These are phyloP conservation scores for Phthorimaea operculella DNA, from an alignment of 1,140 invertebrate genomes.

Conservation along the genomic window DNA sequence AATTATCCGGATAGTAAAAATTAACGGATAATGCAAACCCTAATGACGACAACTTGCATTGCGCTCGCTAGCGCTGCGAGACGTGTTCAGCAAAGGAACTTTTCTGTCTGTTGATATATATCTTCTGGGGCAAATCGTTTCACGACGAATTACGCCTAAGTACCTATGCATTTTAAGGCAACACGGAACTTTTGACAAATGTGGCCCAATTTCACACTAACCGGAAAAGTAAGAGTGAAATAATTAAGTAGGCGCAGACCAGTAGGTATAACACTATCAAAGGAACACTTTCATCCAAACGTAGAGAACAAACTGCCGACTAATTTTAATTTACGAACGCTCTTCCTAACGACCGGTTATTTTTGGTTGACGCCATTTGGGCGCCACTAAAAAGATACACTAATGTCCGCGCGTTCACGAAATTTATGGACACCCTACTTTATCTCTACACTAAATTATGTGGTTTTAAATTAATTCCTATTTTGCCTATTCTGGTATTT, in stretches of 20 bases:
- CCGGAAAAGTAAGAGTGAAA: neutral
- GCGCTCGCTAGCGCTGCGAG: no score
- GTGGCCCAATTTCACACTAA: no score
- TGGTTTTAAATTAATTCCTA: slow-evolving; percentile 24
- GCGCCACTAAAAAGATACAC: slow-evolving; percentile 52
- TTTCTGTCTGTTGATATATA: no score
- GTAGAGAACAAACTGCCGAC: slow-evolving; percentile 37
- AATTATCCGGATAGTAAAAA: no score
- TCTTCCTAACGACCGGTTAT: slow-evolving; percentile 51
- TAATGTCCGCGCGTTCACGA: slow-evolving; percentile 31
- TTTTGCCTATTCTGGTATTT: slow-evolving; percentile 18
- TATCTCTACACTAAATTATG: slow-evolving; percentile 26
- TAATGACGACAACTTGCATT: no score
- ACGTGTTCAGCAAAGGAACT: no score
- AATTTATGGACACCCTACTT: slow-evolving; percentile 44
- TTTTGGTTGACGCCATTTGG: slow-evolving; percentile 52
- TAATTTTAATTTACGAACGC: slow-evolving; percentile 47
- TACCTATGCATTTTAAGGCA: no score
- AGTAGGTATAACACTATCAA: neutral
- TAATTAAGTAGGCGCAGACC: neutral
- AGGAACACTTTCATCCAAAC: slow-evolving; percentile 13
- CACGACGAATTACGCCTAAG: no score
- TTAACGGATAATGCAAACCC: no score
- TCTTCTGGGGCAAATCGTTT: no score
- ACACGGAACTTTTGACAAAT: no score